Evolutionary conservation across 2,113 vertebrate species (phyloP), one percentile per base, ranked within the genome.

Genomic region (Boleophthalmus pectinirostris): DNA sequence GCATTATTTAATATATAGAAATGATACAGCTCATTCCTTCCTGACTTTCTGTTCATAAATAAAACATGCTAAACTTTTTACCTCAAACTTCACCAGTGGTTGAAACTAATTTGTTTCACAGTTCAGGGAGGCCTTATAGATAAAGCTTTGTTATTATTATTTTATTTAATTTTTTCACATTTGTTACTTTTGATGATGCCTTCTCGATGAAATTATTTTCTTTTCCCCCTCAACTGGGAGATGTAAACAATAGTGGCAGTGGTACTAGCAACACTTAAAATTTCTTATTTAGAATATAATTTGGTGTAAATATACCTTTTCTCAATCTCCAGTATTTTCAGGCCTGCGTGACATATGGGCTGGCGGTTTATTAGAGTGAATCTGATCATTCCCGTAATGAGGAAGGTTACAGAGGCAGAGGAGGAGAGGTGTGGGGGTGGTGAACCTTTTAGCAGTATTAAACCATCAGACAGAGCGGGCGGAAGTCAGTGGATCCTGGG

Each of bases 391-490:
- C 79, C 79, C 66, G 76, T 82, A 85, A 89, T 86, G 72, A 89
- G 72, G 14, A 58, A 74, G 75, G 77, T 75, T 74, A 80, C 73
- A 25, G 74, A 61, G 64, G 76, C 64, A 78, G 74, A 76, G 60
- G 35, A 51, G 57, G 76, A 38, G 49, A 45, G 74, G 72, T 61
- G 79, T 65, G 82, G 77, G 77, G 79, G 78, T 0, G 60, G 70
- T 49, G 23, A 82, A 84, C 87, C 88, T 90, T 91, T 92, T 90
- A 91, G 84, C 53, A 63, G 83, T 88, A 90, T 90, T 90, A 90
- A 92, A 90, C 65, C 82, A 77, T 88, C 81, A 80, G 82, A 79
- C 72, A 13, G 78, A 29, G 47, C 35, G 66, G 72, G 54, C 38
- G 3, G 58, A 69, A 68, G 60, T 70, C 73, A 66, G 49, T 33